Conservation (phyloP, 2,113 vertebrate genomes). For the Plestiodon gilberti region DNA sequence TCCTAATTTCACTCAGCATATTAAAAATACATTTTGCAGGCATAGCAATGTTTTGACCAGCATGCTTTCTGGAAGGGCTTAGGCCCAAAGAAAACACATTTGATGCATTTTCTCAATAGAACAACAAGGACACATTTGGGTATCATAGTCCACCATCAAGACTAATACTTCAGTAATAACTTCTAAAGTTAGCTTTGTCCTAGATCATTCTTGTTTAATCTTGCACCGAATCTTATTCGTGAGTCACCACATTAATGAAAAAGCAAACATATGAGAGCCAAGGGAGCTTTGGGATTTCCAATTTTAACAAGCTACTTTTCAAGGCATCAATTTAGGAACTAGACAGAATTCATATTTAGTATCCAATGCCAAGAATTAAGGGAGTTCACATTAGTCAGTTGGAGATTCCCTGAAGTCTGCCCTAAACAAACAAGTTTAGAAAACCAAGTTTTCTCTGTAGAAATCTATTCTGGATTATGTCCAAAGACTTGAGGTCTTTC, state of each 20-base stretch:
- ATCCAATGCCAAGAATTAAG: neutral
- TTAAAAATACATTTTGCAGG: neutral
- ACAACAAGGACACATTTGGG: neutral
- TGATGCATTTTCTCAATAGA: neutral
- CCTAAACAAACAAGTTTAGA: neutral
- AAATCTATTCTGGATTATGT: slow-evolving; percentile 3
- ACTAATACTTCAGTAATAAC: neutral
- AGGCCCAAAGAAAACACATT: neutral
- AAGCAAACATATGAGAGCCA: neutral
- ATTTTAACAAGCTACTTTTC: neutral
- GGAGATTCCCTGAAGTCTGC: neutral
- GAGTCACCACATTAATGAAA: neutral
- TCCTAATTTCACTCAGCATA: neutral
- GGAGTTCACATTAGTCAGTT: neutral
- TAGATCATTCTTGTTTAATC: neutral
- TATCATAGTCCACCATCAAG: neutral
- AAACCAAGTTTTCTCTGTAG: neutral
- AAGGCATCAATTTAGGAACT: neutral
- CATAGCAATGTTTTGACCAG: neutral
- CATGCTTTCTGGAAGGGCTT: neutral
- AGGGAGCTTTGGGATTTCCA: neutral
- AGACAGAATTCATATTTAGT: neutral
- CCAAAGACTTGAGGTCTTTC: neutral
- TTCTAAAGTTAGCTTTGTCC: neutral
- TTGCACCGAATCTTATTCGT: neutral